Conservation (phyloP, 2,888 invertebrate genomes). For the Drosophila bunnanda region DNA sequence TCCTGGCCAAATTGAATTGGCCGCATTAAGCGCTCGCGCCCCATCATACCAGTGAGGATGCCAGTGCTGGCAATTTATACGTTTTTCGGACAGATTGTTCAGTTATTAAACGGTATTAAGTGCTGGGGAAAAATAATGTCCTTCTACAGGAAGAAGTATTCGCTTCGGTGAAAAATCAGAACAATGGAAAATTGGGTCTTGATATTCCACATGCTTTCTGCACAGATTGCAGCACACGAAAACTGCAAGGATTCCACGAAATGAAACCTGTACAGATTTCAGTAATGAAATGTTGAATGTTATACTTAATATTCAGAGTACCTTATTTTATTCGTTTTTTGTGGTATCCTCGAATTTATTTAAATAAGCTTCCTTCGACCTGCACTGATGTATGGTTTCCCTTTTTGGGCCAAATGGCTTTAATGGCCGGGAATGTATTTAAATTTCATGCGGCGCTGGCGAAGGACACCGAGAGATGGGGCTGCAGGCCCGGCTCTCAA, state of each 20-base stretch:
- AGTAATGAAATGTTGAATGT: neutral
- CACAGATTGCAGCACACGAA: neutral
- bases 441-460: constrained; percentile 53
- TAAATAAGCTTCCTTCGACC: neutral
- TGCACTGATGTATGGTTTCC: neutral
- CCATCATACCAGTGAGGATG: constrained; percentile 1
- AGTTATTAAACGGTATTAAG: neutral
- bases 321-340: neutral
- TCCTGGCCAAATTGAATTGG: constrained; percentile 71
- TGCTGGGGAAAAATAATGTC: too few species aligned
- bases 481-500: constrained; percentile 55
- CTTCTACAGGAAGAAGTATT: neutral
- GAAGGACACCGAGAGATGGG: constrained; percentile 8
- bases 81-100: constrained; percentile 4
- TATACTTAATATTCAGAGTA: neutral
- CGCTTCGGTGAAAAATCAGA: neutral
- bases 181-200: neutral
- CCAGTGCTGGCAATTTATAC: constrained; percentile 8
- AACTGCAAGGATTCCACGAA: neutral
- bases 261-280: neutral
- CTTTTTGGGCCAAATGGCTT: constrained; percentile 59
- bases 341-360: neutral
- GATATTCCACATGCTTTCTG: neutral
- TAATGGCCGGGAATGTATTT: constrained; percentile 59
- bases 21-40: constrained; percentile 49